Percentiles rank a stretch among this genome's conserved stretches.
Evolutionary conservation across 2,113 vertebrate genomes (phyloP).

Genomic region (Sander lucioperca): DNA sequence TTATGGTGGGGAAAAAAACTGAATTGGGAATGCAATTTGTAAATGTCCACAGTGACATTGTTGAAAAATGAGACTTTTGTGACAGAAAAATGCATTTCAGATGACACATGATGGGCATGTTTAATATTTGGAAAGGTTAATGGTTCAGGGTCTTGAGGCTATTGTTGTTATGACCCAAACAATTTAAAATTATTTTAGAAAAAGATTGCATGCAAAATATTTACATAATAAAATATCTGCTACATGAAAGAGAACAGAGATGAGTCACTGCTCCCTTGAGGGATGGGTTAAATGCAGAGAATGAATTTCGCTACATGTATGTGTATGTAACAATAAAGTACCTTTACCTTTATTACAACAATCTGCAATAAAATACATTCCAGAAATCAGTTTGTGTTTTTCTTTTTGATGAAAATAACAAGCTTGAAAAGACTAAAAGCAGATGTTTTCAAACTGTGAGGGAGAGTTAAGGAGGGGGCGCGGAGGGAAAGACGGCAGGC

Average conservation of each 20-base stretch:
- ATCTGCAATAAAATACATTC: background rate
- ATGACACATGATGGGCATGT: background rate
- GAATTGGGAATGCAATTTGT: conserved; percentile 31
- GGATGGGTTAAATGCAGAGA: too few species aligned
- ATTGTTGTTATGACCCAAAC: background rate
- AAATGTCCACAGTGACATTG: conserved; percentile 33
- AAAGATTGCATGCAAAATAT: background rate
- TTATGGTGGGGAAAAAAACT: conserved; percentile 10
- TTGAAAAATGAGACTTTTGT: background rate
- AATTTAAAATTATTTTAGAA: background rate
- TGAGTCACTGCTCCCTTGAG: background rate
- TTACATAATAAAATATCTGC: background rate
- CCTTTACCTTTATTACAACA: too few species aligned
- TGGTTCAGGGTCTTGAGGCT: background rate
- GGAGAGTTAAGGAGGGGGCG: background rate
- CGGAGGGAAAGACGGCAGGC: background rate
- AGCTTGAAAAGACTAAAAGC: background rate
- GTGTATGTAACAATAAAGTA: too few species aligned
- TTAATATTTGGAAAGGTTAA: background rate
- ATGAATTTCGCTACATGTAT: too few species aligned
- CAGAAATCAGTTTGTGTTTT: background rate
- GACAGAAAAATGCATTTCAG: background rate
- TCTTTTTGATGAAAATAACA: background rate
- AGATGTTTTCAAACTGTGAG: background rate
- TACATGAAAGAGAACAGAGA: background rate